Evolutionary conservation across 2,888 invertebrate species (phyloP), one percentile per base, ranked within the genome.

Genomic region (Cephus sareptanus): DNA sequence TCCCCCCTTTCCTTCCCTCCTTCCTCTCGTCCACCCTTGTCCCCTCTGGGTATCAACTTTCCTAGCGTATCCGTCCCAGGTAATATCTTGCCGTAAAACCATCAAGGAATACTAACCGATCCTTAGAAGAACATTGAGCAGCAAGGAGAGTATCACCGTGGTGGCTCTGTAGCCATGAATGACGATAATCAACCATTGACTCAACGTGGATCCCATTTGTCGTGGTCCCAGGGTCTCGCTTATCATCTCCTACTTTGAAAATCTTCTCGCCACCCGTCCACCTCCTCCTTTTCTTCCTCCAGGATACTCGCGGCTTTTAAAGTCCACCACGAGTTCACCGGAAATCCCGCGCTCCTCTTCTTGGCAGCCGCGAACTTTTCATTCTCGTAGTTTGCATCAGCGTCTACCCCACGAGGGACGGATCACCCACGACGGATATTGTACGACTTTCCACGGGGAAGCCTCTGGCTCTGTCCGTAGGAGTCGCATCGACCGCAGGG

Each of bases 51-150:
- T 56, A 56, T 56, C 40, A 40, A 40, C 40, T 40, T 40, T 40
- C 40, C 23, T 40, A 40, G 23, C 23, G 23, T 56, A 23, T 6
- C 40, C 40, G 40, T 56, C 40, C 40, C 40, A 56, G 40, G 40
- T 56, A 56, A 56, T 56, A 56, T 23, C 40, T 56, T 23, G 40
- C 23, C 40, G 23, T 56, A 56, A 56, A 56, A 56, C 40, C 23
- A 56, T 56, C 40, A 56, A 33, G 71, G 31, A 78, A 80, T 83
- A 90, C 90, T 90, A 84, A 90, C 90, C 89, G 81, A 89, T 89
- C 86, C 88, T 87, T 83, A 88, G 88, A 80, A 89, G 85, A 79
- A 90, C 86, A 85, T 90, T 90, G 84, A 90, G 88, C 76, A 90
- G 87, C 84, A 90, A 85, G 79, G 87, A 89, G 80, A 90, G 86